Evolutionary conservation across 2,888 invertebrate genomes (phyloP), one percentile per base, ranked within the genome.

Genomic region (Saturnia pavonia): DNA sequence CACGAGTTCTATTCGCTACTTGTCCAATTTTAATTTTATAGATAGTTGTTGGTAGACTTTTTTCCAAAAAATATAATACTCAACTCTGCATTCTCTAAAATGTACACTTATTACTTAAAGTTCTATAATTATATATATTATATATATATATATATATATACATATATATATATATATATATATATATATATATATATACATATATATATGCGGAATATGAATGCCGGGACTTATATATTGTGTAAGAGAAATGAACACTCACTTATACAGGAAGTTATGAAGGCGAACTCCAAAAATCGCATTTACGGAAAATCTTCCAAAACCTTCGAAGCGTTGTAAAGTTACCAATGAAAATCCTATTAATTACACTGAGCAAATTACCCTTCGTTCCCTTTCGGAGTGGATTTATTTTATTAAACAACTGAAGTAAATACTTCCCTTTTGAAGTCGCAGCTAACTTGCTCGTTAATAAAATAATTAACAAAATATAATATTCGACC

Each of bases 331-430:
- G 25, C 57, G 57, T 57, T 57, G 57, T 51, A 25, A 57, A 57
- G 57, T 57, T 69, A 69, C 63, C 48, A 69, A 40, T 57, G 68
- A 48, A 73, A 73, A 73, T 74, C 54, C 71, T 70, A 72, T 74
- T 74, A 74, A 74, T 74, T 70, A 72, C 71, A 68, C 60, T 45
- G 60, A 60, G 40, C 57, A 70, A 73, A 71, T 72, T 75, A 63
- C 74, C 69, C 68, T n/a, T 45, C 67, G 72, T 74, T 76, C 69
- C 72, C 70, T 76, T 77, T 74, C 71, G 72, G 76, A 74, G 65
- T 65, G 54, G 76, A 77, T 73, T 75, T 75, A 73, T 76, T 74
- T 77, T 78, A 82, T 77, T 78, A 77, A 78, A 77, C 78, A 80
- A 80, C 73, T 76, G 71, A 71, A 71, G 70, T 63, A 68, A 43